Percentiles rank a stretch among this genome's conserved stretches.
phyloP scores from a whole-genome alignment of 2,888 invertebrate genomes.

The Phasia obesa region DNA sequence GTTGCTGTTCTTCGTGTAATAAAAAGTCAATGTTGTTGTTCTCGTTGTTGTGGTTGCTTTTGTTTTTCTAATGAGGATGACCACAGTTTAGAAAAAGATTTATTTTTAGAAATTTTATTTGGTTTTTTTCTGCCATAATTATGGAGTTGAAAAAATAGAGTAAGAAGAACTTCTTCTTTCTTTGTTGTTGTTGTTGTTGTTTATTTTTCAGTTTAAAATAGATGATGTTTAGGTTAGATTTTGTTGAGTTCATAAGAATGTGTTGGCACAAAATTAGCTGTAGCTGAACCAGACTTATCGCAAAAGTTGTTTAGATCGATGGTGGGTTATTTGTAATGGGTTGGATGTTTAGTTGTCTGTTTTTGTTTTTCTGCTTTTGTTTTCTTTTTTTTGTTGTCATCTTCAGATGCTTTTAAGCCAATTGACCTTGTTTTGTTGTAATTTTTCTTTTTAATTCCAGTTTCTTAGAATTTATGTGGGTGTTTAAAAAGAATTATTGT shows the following conservation, averaged over 20 bases:
- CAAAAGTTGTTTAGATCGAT: slow-evolving; percentile 18
- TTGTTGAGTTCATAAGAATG: not conserved
- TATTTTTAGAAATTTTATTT: slow-evolving; percentile 58
- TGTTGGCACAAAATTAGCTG: slow-evolving; percentile 1
- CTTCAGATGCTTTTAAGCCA: slow-evolving; percentile 46
- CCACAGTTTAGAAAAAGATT: slow-evolving; percentile 60
- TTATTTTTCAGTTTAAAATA: slow-evolving; percentile 26
- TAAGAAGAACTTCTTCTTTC: slow-evolving; percentile 38
- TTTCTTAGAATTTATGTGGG: slow-evolving; percentile 65
- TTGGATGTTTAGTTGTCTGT: slow-evolving; percentile 14
- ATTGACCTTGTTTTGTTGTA: slow-evolving; percentile 68
- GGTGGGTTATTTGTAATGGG: slow-evolving; percentile 24
- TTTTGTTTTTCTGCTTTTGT: not conserved
- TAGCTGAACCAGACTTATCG: slow-evolving; percentile 37
- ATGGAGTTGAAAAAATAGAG: slow-evolving; percentile 54
- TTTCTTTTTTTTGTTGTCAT: not conserved
- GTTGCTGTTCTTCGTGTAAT: slow-evolving; percentile 24
- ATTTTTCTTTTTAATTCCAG: slow-evolving; percentile 43
- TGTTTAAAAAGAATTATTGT: slow-evolving; percentile 62
- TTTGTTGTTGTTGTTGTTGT: slow-evolving; percentile 3
- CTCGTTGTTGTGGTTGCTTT: slow-evolving; percentile 7
- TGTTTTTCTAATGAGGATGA: slow-evolving; percentile 48
- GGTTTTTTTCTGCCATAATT: slow-evolving; percentile 30
- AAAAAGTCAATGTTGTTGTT: slow-evolving; percentile 16
- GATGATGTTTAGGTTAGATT: slow-evolving; percentile 34